A percentile compares a stretch with the other conserved stretches of the same genome.
Conservation (phyloP, 1,140 invertebrate species). For the Zaprionus africanus region DNA sequence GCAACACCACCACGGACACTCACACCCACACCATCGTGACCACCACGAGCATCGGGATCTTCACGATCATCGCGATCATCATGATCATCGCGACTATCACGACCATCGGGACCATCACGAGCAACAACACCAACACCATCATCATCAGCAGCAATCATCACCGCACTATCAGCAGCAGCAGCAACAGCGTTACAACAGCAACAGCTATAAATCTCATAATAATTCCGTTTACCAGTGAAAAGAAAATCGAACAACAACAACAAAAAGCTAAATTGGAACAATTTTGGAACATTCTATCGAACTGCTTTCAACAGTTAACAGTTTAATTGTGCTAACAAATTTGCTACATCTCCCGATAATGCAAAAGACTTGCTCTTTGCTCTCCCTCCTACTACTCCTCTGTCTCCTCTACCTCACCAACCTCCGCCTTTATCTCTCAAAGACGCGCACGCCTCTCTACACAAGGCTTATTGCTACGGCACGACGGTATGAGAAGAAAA, state of each 20-base stretch:
- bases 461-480: conserved; percentile 51
- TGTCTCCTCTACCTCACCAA: background rate
- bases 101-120: conserved; percentile 41
- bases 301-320: conserved; percentile 75
- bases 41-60: conserved; percentile 24
- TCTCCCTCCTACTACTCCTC: background rate
- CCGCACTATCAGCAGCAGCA: conserved; percentile 54
- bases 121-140: conserved; percentile 35
- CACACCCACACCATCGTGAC: conserved; percentile 38
- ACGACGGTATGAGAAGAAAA: conserved; percentile 34
- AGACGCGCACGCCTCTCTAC: conserved; percentile 63
- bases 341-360: conserved; percentile 34
- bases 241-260: conserved; percentile 43
- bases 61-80: conserved; percentile 35
- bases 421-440: conserved; percentile 13
- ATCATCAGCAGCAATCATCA: conserved; percentile 40
- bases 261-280: conserved; percentile 37
- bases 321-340: conserved; percentile 78
- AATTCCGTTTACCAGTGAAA: conserved; percentile 84
- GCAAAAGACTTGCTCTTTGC: conserved; percentile 25
- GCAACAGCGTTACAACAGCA: conserved; percentile 70
- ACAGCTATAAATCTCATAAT: conserved; percentile 81
- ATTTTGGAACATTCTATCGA: conserved; percentile 73
- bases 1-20: conserved; percentile 10
- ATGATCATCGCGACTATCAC: conserved; percentile 42